Conservation (phyloP, 2,888 invertebrate genomes). For the Hyppa rectilinea region DNA sequence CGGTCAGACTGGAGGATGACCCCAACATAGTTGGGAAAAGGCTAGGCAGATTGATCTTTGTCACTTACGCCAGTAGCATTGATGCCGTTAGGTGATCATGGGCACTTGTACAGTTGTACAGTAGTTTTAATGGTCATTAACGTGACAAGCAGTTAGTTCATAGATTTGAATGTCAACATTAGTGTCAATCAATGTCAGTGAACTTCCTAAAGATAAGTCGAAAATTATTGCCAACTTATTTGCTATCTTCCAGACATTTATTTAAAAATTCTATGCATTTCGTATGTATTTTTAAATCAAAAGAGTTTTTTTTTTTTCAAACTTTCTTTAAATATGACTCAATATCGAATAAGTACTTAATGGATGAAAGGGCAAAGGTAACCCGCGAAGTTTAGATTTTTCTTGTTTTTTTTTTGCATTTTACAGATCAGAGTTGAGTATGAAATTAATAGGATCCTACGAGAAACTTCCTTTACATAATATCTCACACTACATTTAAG, state of each 20-base stretch:
- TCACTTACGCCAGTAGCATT: not conserved
- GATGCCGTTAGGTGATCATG: not conserved
- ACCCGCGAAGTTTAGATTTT: too few relatives aligned
- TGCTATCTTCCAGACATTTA: not conserved
- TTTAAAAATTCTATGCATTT: not conserved
- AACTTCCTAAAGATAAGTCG: not conserved
- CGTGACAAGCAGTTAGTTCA: not conserved
- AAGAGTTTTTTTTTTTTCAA: too few relatives aligned
- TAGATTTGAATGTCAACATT: not conserved
- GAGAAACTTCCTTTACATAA: not conserved
- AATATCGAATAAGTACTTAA: not conserved
- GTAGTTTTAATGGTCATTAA: not conserved
- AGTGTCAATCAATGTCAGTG: not conserved
- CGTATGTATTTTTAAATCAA: not conserved
- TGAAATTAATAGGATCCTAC: too few relatives aligned
- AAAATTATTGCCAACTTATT: not conserved
- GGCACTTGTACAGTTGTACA: not conserved
- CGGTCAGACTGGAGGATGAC: too few relatives aligned
- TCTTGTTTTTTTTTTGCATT: too few relatives aligned
- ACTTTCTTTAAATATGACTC: not conserved
- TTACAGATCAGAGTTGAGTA: too few relatives aligned
- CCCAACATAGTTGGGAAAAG: too few relatives aligned
- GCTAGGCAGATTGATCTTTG: too few relatives aligned
- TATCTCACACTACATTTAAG: not conserved
- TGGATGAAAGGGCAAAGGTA: too few relatives aligned